Percentiles rank a stretch among this genome's conserved stretches.
phyloP scores from a whole-genome alignment of 2,113 vertebrate genomes.

The Prinia subflava region DNA sequence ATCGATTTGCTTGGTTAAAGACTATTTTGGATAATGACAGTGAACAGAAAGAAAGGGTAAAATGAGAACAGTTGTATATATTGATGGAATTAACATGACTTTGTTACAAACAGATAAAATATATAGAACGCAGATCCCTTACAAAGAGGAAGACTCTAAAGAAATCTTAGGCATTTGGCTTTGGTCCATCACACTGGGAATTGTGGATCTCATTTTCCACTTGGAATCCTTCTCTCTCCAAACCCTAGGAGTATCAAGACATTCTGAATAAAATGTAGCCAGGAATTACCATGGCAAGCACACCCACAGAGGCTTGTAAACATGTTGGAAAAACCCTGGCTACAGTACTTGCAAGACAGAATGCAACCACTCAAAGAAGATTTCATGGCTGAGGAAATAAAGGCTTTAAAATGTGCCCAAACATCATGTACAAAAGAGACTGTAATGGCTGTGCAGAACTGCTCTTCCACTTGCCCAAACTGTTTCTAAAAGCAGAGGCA shows the following conservation, averaged over 20 bases:
- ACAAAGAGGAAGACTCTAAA: background rate
- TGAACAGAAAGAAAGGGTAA: background rate
- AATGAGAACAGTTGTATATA: background rate
- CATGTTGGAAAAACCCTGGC: constrained; percentile 60
- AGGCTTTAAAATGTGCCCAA: background rate
- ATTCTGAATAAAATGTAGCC: constrained; percentile 17
- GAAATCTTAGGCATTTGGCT: background rate
- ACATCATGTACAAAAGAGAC: background rate
- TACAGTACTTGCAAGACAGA: constrained; percentile 55
- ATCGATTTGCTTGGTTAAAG: background rate
- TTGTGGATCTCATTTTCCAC: background rate
- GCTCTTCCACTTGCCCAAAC: background rate
- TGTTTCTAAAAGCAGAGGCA: constrained; percentile 32
- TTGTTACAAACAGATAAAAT: background rate
- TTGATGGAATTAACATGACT: background rate
- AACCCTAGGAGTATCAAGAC: constrained; percentile 7
- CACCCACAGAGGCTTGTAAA: constrained; percentile 63
- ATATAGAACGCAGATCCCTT: background rate
- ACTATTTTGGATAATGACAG: background rate
- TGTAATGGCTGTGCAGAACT: constrained; percentile 33
- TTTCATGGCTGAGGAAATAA: constrained; percentile 30
- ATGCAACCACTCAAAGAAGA: constrained; percentile 25
- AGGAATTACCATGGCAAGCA: constrained; percentile 46
- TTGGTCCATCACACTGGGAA: background rate
- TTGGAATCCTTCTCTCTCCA: background rate